Evolutionary conservation across 1,140 invertebrate genomes (phyloP), one percentile per base, ranked within the genome.

Genomic region (Alviniconcha marisindica): DNA sequence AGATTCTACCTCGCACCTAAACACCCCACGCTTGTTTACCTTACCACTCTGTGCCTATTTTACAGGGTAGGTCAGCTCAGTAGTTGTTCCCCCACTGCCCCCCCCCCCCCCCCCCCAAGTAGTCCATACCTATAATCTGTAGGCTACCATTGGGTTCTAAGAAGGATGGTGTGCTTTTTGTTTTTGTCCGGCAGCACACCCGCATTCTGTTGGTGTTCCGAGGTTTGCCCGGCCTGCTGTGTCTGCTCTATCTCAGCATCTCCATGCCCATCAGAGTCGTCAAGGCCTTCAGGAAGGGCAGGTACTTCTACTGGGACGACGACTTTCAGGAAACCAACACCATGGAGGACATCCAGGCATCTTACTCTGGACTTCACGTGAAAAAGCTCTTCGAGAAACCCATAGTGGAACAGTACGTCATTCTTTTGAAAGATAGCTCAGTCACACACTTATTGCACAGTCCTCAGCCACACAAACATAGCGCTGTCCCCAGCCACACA

Each of bases 211-310:
- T 86, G 1, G 24, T 88, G 3, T 24, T 78, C 0, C 77, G 85
- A 21, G 83, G 28, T 51, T 36, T 89, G 24, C 89, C 89, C 4
- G 79, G 78, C 56, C 31, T 88, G 7, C 15, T 84, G 21, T 88
- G 89, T 63, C 83, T 86, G n/a, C 44, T 83, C 2, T 89, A 89
- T 77, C 83, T 89, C 33, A 85, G 83, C 56, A 44, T 87, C 3
- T 83, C 81, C 38, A 69, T 87, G 24, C 87, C 89, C 1, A 78
- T 83, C 3, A 60, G 87, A 14, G 84, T 85, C 56, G 38, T 81
- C 12, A 18, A 33, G 36, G 83, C 86, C 15, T 48, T 83, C 1
- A 28, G 28, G 18, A 83, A 28, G 14, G 84, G 2, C 44, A 33
- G n/a, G 83, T 77, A 69, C n/a, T 77, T 83, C 18, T 51, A 14